These are phyloP conservation scores for Thysanoteuthis rhombus DNA, from an alignment of 2,888 invertebrate genomes.

Conservation along the genomic window DNA sequence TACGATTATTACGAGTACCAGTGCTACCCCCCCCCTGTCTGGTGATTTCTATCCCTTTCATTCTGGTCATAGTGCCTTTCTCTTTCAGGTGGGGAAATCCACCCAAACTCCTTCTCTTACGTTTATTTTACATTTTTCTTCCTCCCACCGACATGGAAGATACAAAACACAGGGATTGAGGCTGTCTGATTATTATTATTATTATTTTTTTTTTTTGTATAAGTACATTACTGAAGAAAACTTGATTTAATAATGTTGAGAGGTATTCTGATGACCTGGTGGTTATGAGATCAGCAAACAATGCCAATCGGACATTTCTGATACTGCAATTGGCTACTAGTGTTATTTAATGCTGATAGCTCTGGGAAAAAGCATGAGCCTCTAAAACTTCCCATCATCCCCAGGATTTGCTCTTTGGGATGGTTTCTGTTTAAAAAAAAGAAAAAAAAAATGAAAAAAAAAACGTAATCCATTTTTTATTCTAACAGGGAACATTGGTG, in stretches of 20 bases:
- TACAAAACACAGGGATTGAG: background rate
- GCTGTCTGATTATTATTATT: background rate
- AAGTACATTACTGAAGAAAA: background rate
- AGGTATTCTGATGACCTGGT: background rate
- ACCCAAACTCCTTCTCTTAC: background rate
- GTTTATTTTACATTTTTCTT: background rate
- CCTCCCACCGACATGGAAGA: background rate
- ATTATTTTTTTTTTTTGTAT: background rate
- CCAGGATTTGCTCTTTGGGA: background rate
- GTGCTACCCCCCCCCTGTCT: background rate
- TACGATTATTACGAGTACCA: background rate
- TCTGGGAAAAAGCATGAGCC: background rate
- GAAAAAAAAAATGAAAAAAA: background rate
- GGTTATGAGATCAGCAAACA: too few relatives aligned
- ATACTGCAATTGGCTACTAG: too few relatives aligned
- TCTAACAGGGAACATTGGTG: background rate
- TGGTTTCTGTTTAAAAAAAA: background rate
- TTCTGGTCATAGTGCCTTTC: slow-evolving; percentile 12
- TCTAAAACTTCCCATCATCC: background rate
- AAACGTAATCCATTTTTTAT: background rate
- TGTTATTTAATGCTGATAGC: background rate
- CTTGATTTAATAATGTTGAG: background rate
- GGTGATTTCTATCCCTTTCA: background rate
- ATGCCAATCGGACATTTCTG: too few relatives aligned
- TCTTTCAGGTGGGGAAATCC: background rate